phyloP scores from a whole-genome alignment of 30 jellyfish, hydroid and myxozoan genomes.

The Hydractinia echinata region DNA sequence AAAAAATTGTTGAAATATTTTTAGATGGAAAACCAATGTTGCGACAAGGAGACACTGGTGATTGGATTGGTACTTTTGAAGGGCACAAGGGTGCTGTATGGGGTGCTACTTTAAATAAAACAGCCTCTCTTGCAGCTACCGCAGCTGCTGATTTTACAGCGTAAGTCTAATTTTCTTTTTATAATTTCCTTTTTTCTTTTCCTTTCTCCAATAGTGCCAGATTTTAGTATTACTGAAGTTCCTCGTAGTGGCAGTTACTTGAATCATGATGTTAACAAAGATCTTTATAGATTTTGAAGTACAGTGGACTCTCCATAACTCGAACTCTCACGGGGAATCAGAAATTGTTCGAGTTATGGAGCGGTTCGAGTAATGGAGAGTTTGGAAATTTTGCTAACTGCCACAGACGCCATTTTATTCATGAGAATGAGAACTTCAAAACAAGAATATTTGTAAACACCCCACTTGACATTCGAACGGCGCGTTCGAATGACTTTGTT shows the following conservation, averaged over 20 bases:
- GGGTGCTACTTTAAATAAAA: slow-evolving; percentile 80
- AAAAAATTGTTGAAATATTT: not conserved
- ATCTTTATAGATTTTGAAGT: not conserved
- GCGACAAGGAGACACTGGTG: slow-evolving; percentile 96
- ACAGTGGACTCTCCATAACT: too few relatives aligned
- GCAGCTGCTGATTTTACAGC: slow-evolving; percentile 98
- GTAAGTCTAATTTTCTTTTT: slow-evolving; percentile 36
- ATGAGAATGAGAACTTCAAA: too few relatives aligned
- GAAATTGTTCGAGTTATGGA: too few relatives aligned
- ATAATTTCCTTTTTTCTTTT: not conserved
- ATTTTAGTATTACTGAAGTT: not conserved
- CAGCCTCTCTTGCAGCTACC: slow-evolving; percentile 84
- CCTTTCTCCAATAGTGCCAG: not conserved
- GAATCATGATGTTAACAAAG: not conserved
- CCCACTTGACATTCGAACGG: too few relatives aligned
- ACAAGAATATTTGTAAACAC: too few relatives aligned
- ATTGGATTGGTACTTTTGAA: slow-evolving; percentile 96
- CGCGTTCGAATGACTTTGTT: too few relatives aligned
- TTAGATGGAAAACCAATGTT: slow-evolving; percentile 97
- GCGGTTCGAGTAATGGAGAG: too few relatives aligned
- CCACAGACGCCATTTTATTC: too few relatives aligned
- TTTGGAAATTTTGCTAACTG: too few relatives aligned
- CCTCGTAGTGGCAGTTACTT: not conserved
- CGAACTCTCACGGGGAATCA: too few relatives aligned
- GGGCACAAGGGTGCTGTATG: slow-evolving; percentile 98